Percentiles rank a stretch among this genome's conserved stretches.
Evolutionary conservation across 1,140 invertebrate species (phyloP).

Genomic region (Drosophila takahashii): DNA sequence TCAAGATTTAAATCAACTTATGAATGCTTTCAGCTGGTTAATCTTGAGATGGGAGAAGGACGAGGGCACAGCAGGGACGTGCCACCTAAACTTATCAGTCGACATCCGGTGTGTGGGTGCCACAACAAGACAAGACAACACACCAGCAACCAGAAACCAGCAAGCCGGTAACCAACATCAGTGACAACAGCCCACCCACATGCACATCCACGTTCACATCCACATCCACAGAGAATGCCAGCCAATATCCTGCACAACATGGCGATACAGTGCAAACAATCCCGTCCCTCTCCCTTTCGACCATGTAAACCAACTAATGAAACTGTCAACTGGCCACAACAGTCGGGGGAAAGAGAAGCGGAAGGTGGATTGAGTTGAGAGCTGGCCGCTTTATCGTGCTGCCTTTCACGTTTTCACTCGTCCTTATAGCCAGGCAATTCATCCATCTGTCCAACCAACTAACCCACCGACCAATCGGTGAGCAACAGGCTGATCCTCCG

Average conservation of each 20-base stretch:
- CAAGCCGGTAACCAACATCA: constrained; percentile 12
- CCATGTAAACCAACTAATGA: constrained; percentile 81
- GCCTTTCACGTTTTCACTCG: constrained; percentile 33
- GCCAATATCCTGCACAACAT: constrained; percentile 80
- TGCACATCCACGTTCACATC: constrained; percentile 5
- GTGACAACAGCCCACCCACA: constrained; percentile 29
- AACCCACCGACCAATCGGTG: neutral
- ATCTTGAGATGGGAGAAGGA: constrained; percentile 4
- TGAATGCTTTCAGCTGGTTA: constrained; percentile 64
- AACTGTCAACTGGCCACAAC: constrained; percentile 79
- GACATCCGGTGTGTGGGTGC: constrained; percentile 69
- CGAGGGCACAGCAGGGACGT: constrained; percentile 23
- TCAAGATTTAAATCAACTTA: constrained; percentile 76
- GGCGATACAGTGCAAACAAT: constrained; percentile 78
- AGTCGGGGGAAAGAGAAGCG: constrained; percentile 19
- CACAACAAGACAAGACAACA: constrained; percentile 62
- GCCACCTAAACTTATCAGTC: constrained; percentile 75
- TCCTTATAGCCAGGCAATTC: constrained; percentile 3
- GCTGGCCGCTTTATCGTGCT: constrained; percentile 26
- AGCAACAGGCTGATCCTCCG: constrained; percentile 49
- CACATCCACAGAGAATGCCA: constrained; percentile 31
- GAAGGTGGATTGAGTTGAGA: constrained; percentile 28
- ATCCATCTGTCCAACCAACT: neutral
- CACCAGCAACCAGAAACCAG: constrained; percentile 12
- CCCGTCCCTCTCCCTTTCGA: constrained; percentile 18